Evolutionary conservation across 1,140 invertebrate genomes (phyloP), one percentile per base, ranked within the genome.

Genomic region (Temnothorax curvispinosus): DNA sequence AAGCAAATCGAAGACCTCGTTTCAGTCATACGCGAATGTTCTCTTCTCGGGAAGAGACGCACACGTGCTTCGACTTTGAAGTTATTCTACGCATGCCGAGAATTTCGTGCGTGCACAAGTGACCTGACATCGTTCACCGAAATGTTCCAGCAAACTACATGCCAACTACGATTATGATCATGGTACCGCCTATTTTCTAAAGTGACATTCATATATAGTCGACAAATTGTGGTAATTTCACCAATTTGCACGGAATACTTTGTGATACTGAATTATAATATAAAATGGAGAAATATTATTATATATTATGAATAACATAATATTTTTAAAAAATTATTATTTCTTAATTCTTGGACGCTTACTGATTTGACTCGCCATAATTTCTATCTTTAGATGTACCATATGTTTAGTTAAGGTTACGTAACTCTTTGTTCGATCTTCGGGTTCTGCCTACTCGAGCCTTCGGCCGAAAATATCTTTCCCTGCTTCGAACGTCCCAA

Each of bases 81-180:
- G 69, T 75, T 60, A 47, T 75, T 84, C 69, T 56, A 84, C 41
- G 32, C 80, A 75, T 84, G 69, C 47, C 4, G 54, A 38, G 54
- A 84, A 84, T 84, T 62, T 84, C 80, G 47, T 47, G 41, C 44
- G 41, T 56, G 80, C 18, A 74, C 44, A 60, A 74, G 54, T 84
- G 69, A 38, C 80, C 56, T 62, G 80, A 75, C 54, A n/a, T 75
- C 32, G 80, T 84, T 84, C 80, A 35, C 32, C 80, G 11, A 84
- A 84, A 84, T 60, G 41, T 60, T 62, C 35, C 7, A n/a, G 54
- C 80, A 75, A 84, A 75, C 41, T 74, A 44, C 52, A 35, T n/a
- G 69, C 27, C 7, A 74, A 74, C 69, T 62, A 60, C 13, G 54
- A 75, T 75, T 84, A 60, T 62, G 41, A 82, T 74, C 9, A 15